Evolutionary conservation across 2,113 vertebrate genomes (phyloP), one percentile per base, ranked within the genome.

Genomic region (Cinclus mexicanus): DNA sequence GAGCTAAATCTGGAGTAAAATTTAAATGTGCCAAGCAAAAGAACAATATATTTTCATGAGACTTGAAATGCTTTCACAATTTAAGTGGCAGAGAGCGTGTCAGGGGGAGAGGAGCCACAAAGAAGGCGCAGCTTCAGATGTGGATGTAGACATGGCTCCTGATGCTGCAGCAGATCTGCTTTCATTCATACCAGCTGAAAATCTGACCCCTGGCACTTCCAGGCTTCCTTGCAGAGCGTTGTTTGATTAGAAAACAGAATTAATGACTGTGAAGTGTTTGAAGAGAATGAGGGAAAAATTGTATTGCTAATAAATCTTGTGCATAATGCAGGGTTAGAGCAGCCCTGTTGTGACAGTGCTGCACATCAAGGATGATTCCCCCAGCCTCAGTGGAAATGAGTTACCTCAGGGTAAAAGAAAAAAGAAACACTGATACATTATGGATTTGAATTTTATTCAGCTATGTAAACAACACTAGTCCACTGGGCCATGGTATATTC

Each of bases 401-500:
- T 39, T 92, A 81, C 83, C 76, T 56, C 64, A 28, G 83, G 79
- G 76, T 92, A 83, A 86, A 96, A 78, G 79, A 88, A 88, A 79
- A 95, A 80, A 91, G 82, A 88, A 50, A 83, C 81, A 28, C 44
- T 71, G 79, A 60, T 86, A 69, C 68, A 47, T 92, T 83, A 88
- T 74, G 71, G 59, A 70, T 83, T 86, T 70, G 59, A 71, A 83
- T 94, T 86, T 94, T 83, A 71, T 88, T 89, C 83, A 92, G 71
- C 56, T 92, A 18, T 86, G 70, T 87, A 94, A 94, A 95, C 83
- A 94, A 24, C 52, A 55, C 14, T 70, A 74, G 24, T 53, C 90
- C 79, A 52, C 79, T 88, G 82, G 87, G 78, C 82, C 37, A 3
- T 47, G 28, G 9, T 56, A 15, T 49, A 12, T 59, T 60, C 47